These are phyloP conservation scores for Auanema freiburgensis DNA, from an alignment of 2,888 invertebrate genomes.

Conservation along the genomic window DNA sequence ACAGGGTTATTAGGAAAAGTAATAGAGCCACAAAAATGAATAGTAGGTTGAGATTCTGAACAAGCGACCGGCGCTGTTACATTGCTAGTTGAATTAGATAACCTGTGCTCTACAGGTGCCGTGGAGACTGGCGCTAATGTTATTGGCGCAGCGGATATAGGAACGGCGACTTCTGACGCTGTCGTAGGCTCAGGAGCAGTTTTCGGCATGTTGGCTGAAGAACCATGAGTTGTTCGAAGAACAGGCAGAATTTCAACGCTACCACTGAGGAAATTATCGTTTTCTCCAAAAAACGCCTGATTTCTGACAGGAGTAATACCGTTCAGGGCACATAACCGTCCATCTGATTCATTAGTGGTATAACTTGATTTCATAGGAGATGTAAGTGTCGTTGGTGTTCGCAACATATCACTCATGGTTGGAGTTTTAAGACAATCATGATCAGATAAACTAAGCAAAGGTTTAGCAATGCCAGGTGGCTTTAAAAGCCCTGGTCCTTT, in stretches of 20 bases:
- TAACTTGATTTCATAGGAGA: constrained; percentile 25
- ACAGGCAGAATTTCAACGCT: constrained; percentile 18
- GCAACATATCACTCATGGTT: constrained; percentile 50
- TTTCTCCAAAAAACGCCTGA: constrained; percentile 51
- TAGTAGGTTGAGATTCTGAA: constrained; percentile 10
- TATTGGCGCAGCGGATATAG: not conserved
- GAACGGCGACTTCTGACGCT: not conserved
- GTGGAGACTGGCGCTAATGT: not conserved
- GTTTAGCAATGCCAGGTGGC: constrained; percentile 18
- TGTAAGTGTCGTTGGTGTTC: constrained; percentile 31
- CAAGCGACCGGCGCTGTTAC: too few species aligned
- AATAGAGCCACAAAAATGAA: constrained; percentile 19
- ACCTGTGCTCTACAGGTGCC: too few species aligned
- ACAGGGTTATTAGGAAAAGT: constrained; percentile 13
- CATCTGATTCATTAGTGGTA: constrained; percentile 26
- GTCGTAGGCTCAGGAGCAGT: constrained; percentile 1
- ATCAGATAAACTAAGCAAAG: constrained; percentile 29
- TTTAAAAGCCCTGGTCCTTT: constrained; percentile 24
- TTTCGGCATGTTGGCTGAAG: not conserved
- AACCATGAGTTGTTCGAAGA: constrained; percentile 4
- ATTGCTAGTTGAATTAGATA: too few species aligned
- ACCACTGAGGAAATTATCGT: constrained; percentile 49
- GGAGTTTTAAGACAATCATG: constrained; percentile 52
- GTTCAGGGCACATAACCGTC: constrained; percentile 19
- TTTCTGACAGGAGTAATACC: constrained; percentile 36